phyloP scores from a whole-genome alignment of 2,113 vertebrate species.

The Microtus montanus region DNA sequence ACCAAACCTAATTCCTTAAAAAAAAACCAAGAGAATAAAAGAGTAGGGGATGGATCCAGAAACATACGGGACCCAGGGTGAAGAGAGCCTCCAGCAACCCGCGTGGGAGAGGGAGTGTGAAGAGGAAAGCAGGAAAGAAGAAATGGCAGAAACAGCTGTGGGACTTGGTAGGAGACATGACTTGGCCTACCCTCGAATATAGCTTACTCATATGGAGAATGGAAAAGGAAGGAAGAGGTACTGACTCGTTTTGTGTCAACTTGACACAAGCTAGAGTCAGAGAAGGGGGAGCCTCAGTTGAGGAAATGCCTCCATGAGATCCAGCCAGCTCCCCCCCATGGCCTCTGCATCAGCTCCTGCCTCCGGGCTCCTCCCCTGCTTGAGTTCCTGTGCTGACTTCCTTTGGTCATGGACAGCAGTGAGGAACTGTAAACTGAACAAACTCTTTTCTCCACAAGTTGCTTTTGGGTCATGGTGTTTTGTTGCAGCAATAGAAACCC shows the following conservation, averaged over 20 bases:
- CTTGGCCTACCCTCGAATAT: not conserved
- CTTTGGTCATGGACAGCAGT: not conserved
- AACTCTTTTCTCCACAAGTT: not conserved
- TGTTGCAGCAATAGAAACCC: not conserved
- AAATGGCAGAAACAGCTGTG: not conserved
- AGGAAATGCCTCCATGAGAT: no score
- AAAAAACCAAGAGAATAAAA: not conserved
- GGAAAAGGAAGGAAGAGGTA: not conserved
- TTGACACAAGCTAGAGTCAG: no score
- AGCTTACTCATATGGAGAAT: not conserved
- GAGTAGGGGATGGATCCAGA: not conserved
- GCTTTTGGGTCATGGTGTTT: not conserved
- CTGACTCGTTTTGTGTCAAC: not conserved
- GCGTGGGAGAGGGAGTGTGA: not conserved
- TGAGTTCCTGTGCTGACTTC: not conserved
- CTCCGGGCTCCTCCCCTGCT: not conserved
- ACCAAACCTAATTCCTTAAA: not conserved
- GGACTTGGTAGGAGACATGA: not conserved
- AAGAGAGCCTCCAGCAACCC: not conserved
- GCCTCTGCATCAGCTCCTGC: not conserved
- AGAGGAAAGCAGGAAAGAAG: not conserved
- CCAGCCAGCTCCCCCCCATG: not conserved
- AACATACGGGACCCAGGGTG: not conserved
- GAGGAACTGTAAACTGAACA: not conserved
- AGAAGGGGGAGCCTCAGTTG: no score